phyloP scores from a whole-genome alignment of 2,113 vertebrate genomes.

The Spea bombifrons region DNA sequence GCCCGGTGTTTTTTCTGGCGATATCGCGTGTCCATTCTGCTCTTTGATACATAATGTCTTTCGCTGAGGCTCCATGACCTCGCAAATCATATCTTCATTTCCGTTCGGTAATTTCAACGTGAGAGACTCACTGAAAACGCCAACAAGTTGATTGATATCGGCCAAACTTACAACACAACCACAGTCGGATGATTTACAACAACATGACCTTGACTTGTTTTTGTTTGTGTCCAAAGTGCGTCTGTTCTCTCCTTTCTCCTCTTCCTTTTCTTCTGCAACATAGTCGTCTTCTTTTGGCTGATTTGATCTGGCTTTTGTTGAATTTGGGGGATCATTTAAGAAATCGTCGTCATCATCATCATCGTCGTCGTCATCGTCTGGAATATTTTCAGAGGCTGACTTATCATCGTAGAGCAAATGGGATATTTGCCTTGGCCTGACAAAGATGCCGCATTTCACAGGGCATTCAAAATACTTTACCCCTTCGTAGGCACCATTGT shows the following conservation, averaged over 20 bases:
- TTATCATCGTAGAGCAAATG: conserved; percentile 30
- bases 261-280: conserved; percentile 13
- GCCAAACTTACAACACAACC: neutral
- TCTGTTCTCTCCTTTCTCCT: neutral
- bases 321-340: neutral
- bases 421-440: conserved; percentile 58
- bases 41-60: neutral
- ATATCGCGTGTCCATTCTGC: neutral
- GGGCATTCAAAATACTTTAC: conserved; percentile 56
- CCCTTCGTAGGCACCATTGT: conserved; percentile 52
- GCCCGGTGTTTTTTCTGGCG: conserved; percentile 34
- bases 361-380: neutral
- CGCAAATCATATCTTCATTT: neutral
- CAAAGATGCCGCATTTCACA: conserved; percentile 56
- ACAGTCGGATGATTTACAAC: conserved; percentile 14
- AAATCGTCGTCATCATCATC: neutral
- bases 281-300: neutral
- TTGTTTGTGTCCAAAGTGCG: conserved; percentile 2
- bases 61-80: neutral
- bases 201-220: conserved; percentile 10
- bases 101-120: neutral
- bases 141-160: neutral
- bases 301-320: neutral
- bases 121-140: neutral
- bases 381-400: conserved; percentile 9